These are phyloP conservation scores for Tokudaia muenninki DNA, from an alignment of 2,797 vertebrate genomes.

Conservation along the genomic window DNA sequence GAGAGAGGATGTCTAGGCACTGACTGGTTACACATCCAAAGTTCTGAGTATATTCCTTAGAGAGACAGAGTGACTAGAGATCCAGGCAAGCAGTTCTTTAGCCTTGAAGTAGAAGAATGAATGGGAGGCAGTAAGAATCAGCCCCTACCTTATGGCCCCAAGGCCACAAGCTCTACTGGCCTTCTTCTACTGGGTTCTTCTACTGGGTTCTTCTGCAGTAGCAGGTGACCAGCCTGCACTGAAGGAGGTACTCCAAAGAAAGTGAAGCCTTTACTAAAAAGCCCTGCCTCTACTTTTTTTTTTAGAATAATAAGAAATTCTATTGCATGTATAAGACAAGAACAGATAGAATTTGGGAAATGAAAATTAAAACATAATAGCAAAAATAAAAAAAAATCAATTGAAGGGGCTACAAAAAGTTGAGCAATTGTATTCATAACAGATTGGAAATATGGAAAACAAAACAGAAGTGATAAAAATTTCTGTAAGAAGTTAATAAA, in stretches of 20 bases:
- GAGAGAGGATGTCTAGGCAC: background rate
- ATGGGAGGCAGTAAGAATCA: background rate
- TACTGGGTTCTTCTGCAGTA: background rate
- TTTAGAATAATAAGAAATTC: slow-evolving; percentile 55
- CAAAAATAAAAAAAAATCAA: slow-evolving; percentile 22
- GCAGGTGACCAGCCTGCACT: background rate
- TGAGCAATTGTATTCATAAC: slow-evolving; percentile 16
- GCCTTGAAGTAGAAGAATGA: background rate
- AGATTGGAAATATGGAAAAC: slow-evolving; percentile 23
- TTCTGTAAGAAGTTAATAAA: slow-evolving; percentile 41
- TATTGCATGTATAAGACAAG: slow-evolving; percentile 33
- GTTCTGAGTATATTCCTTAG: background rate
- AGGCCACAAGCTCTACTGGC: background rate
- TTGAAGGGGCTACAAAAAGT: background rate
- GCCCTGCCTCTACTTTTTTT: slow-evolving; percentile 21
- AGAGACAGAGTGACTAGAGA: background rate
- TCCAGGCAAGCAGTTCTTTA: background rate
- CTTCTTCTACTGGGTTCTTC: too few species aligned
- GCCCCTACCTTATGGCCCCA: background rate
- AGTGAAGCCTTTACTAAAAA: slow-evolving; percentile 27
- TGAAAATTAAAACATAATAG: slow-evolving; percentile 40
- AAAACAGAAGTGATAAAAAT: background rate
- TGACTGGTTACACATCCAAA: background rate
- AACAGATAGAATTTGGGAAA: background rate
- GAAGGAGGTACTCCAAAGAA: background rate